phyloP scores from a whole-genome alignment of 1,140 invertebrate genomes.

The Drosophila athabasca region DNA sequence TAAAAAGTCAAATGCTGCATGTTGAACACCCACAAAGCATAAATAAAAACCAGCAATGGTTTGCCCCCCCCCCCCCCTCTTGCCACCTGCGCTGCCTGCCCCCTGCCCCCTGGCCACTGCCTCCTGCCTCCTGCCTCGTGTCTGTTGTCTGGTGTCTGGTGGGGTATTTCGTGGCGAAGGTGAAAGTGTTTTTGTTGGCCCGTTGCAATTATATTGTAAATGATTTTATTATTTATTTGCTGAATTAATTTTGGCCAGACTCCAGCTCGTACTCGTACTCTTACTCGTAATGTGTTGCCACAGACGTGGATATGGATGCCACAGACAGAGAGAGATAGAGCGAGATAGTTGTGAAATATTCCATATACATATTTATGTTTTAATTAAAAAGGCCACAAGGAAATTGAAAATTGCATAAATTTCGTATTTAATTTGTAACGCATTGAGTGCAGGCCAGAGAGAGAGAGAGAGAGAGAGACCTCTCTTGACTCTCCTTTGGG shows the following conservation, averaged over 20 bases:
- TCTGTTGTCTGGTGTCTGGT: background rate
- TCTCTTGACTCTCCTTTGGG: background rate
- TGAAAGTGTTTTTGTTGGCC: slow-evolving; percentile 74
- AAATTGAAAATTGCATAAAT: slow-evolving; percentile 79
- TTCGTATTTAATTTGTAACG: slow-evolving; percentile 60
- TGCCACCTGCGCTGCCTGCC: background rate
- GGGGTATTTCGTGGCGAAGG: slow-evolving; percentile 62
- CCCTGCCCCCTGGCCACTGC: background rate
- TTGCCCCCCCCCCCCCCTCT: slow-evolving; percentile 20
- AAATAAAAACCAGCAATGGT: slow-evolving; percentile 72
- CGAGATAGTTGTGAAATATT: slow-evolving; percentile 62
- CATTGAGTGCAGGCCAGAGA: slow-evolving; percentile 17
- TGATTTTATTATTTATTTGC: slow-evolving; percentile 82
- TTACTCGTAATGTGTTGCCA: slow-evolving; percentile 23
- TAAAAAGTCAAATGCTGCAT: slow-evolving; percentile 79
- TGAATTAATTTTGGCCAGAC: slow-evolving; percentile 67
- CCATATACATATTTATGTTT: slow-evolving; percentile 82
- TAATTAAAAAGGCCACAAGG: slow-evolving; percentile 81
- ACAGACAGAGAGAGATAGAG: too few species aligned
- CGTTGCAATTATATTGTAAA: slow-evolving; percentile 79
- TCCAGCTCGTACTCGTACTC: slow-evolving; percentile 2
- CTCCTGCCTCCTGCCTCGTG: background rate
- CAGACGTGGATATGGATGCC: background rate
- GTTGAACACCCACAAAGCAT: slow-evolving; percentile 81
- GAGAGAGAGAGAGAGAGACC: too few species aligned